A percentile compares a stretch with the other conserved stretches of the same genome.
Conservation (phyloP, 2,888 invertebrate species). For the Aquatica leii region DNA sequence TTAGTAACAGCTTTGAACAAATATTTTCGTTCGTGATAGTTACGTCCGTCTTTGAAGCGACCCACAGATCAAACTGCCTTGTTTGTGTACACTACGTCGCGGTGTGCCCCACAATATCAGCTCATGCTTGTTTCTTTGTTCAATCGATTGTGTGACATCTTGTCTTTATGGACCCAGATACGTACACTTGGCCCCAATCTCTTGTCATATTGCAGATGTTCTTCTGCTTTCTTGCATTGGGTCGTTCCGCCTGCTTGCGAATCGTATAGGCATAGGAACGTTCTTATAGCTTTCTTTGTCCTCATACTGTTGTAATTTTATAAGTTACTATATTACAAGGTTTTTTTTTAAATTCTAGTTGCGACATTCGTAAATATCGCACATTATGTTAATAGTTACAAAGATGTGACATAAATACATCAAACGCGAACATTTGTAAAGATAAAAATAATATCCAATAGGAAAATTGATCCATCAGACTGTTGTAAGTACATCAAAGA, state of each 20-base stretch:
- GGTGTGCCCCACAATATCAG: conserved; percentile 54
- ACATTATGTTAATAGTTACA: conserved; percentile 19
- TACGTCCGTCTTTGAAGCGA: conserved; percentile 30
- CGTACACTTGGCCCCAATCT: conserved; percentile 52
- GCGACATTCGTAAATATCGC: conserved; percentile 30
- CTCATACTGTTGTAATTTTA: too few species aligned
- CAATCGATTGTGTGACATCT: conserved; percentile 61
- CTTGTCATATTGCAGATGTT: conserved; percentile 52
- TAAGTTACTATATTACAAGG: not conserved
- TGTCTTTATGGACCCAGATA: conserved; percentile 58
- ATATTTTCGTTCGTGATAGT: conserved; percentile 22
- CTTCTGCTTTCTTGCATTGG: conserved; percentile 40
- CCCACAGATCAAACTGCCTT: conserved; percentile 55
- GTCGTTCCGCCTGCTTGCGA: conserved; percentile 35
- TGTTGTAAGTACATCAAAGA: conserved; percentile 33
- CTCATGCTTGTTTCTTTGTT: conserved; percentile 56
- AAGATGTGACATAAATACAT: conserved; percentile 19
- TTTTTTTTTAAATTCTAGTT: too few species aligned
- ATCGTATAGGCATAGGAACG: conserved; percentile 30
- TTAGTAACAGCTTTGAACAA: conserved; percentile 17
- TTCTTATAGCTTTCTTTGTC: conserved; percentile 31
- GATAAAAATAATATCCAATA: conserved; percentile 28
- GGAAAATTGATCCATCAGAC: conserved; percentile 32
- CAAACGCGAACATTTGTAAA: conserved; percentile 25
- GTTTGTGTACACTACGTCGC: conserved; percentile 57